Base-by-base conservation (phyloP, 2,797 vertebrate species). In the Falco biarmicus region DNA sequence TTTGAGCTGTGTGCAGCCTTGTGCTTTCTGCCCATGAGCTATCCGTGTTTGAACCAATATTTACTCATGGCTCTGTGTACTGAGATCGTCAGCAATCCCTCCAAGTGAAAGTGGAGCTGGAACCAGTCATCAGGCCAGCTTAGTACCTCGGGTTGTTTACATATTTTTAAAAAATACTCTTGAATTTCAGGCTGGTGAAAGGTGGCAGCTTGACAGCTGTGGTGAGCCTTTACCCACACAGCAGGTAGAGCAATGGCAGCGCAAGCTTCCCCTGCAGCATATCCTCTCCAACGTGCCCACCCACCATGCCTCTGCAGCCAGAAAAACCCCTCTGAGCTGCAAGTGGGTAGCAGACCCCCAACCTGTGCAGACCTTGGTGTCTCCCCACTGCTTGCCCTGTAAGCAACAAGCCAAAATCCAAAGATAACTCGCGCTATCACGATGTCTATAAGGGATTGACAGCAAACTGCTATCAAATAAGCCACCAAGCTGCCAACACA, bases 1-100 rank as follows among this genome's bases (percentile, higher is more conserved):
- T 66, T 73, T 60, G 83, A 94, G 68, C 79, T 78, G 69, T 64
- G 2, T 21, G 56, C 50, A 6, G 87, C 83, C 83, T 59, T 13
- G 37, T 81, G 92, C 70, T 79, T 66, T 86, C 57, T 79, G 82
- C 78, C 78, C 18, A 1, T 9, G 18, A 53, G 82, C 66, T 54
- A 11, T 57, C 85, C 5, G 14, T 66, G 75, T 84, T 59, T 94
- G 89, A 96, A 84, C 66, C 80, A 96, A 82, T 93, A 90, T 95
- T 96, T 91, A 65, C 90, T 75, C 73, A 51, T 7, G 9, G 78
- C 39, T 91, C 73, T 84, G 76, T 86, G 78, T 48, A 2, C 78
- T 43, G 12, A 79, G 93, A 50, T 50, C 51, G 47, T n/a, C 91
- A 87, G 68, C 69, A 48, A 64, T 56, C 65, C 70, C 85, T 68